phyloP scores from a whole-genome alignment of 2,888 invertebrate species.

The Conchocele bisecta region DNA sequence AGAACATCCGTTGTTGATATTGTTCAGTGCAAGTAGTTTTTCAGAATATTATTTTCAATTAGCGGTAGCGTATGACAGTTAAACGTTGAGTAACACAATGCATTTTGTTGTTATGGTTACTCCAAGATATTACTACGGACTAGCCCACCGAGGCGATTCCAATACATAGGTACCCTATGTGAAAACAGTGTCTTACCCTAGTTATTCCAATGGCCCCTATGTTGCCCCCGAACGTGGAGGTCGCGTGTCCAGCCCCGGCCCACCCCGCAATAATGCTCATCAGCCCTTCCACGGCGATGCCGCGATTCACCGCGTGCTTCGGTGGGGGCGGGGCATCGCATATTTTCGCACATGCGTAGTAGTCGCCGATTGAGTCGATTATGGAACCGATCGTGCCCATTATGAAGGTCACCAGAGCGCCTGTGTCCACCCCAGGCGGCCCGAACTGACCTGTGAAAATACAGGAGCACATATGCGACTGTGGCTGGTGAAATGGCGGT shows the following conservation, averaged over 20 bases:
- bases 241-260: conserved; percentile 57
- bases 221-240: conserved; percentile 56
- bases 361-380: conserved; percentile 88
- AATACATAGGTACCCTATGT: too few relatives aligned
- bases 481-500: too few relatives aligned
- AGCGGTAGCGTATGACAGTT: too few relatives aligned
- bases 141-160: too few relatives aligned
- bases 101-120: too few relatives aligned
- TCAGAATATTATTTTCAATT: too few relatives aligned
- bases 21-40: too few relatives aligned
- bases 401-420: conserved; percentile 63
- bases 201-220: conserved; percentile 59
- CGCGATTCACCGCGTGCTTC: conserved; percentile 91
- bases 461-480: neutral
- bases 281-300: conserved; percentile 60
- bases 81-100: too few relatives aligned
- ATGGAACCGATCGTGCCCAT: conserved; percentile 68
- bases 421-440: conserved; percentile 52
- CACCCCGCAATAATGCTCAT: conserved; percentile 57
- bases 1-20: too few relatives aligned
- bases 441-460: conserved; percentile 67
- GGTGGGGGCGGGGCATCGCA: conserved; percentile 91
- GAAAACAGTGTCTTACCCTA: conserved; percentile 22
- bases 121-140: too few relatives aligned
- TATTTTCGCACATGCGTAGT: conserved; percentile 90